Evolutionary conservation across 2,888 invertebrate genomes (phyloP).

Genomic region (Halictus ligatus): DNA sequence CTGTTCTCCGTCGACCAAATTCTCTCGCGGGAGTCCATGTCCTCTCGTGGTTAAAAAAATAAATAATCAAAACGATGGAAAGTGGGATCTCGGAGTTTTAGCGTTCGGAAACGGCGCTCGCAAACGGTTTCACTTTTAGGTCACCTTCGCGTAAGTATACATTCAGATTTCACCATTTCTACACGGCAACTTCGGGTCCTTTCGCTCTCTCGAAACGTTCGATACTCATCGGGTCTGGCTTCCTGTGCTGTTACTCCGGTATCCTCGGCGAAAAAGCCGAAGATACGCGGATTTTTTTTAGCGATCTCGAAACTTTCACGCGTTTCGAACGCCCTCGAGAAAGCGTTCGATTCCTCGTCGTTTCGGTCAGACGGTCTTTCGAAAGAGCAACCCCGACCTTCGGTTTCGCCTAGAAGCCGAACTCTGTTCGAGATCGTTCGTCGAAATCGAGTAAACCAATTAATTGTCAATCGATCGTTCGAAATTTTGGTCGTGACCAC

Average conservation of each 20-base stretch:
- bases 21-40: not conserved
- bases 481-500: no score
- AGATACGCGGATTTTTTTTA: not conserved
- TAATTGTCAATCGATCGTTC: not conserved
- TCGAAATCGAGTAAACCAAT: no score
- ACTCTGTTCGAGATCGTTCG: not conserved
- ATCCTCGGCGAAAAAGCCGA: constrained; percentile 10
- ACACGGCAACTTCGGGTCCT: constrained; percentile 67
- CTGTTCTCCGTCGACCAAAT: not conserved
- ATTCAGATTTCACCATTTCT: constrained; percentile 71
- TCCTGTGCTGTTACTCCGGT: constrained; percentile 8
- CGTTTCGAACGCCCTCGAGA: not conserved
- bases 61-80: not conserved
- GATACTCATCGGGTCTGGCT: constrained; percentile 45
- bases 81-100: not conserved
- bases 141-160: constrained; percentile 70
- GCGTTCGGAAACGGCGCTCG: constrained; percentile 40
- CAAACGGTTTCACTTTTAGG: constrained; percentile 77
- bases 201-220: constrained; percentile 74
- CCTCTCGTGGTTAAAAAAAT: not conserved
- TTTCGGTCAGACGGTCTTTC: not conserved
- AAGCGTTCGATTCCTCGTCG: not conserved
- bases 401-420: not conserved
- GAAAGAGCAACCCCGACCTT: not conserved
- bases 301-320: constrained; percentile 3